Conservation (phyloP, 2,113 vertebrate genomes). For the Ellobius talpinus region DNA sequence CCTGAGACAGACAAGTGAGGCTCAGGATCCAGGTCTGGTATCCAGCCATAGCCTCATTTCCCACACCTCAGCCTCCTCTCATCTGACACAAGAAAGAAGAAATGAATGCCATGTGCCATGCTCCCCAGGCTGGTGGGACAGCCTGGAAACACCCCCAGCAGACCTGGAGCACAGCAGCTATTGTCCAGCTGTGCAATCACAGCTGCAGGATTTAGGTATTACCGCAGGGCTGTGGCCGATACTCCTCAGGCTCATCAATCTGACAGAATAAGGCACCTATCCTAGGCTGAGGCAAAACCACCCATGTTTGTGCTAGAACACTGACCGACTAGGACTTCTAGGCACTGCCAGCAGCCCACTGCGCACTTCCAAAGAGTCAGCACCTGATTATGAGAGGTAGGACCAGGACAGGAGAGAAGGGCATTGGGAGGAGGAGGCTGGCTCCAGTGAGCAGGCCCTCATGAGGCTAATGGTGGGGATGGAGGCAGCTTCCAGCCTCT, state of each 20-base stretch:
- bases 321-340: neutral
- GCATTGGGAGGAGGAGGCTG: neutral
- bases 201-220: fast-evolving
- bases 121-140: neutral
- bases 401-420: neutral
- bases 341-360: neutral
- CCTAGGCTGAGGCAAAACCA: neutral
- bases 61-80: neutral
- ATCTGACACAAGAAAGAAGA: neutral
- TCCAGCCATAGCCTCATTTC: too few relatives aligned
- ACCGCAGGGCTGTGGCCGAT: fast-evolving
- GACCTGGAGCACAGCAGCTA: fast-evolving
- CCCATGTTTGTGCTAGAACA: fast-evolving
- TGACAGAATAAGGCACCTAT: neutral
- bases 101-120: fast-evolving
- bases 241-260: neutral
- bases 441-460: neutral
- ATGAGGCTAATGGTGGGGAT: fast-evolving
- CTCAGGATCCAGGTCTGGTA: neutral
- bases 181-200: neutral
- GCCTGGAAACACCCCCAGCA: neutral
- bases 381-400: neutral
- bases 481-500: neutral
- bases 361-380: neutral
- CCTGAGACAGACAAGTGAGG: neutral